Percentiles rank a stretch among this genome's conserved stretches.
Evolutionary conservation across 2,113 vertebrate genomes (phyloP).

Genomic region (Limnothrissa miodon): DNA sequence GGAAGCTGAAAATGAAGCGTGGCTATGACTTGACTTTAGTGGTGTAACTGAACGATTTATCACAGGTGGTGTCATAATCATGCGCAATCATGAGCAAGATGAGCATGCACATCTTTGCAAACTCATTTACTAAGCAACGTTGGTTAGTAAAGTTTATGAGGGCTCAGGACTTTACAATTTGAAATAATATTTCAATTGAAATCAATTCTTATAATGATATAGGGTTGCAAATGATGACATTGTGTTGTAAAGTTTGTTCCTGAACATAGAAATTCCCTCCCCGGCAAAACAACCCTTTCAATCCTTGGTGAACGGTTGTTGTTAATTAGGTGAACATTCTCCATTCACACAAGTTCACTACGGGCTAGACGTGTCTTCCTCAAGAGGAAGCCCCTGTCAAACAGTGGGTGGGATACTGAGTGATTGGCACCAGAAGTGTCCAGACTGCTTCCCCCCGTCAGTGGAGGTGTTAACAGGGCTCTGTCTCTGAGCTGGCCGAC

Average conservation of each 20-base stretch:
- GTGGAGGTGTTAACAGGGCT: conserved; percentile 28
- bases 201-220: no score
- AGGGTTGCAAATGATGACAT: no score
- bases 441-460: conserved; percentile 34
- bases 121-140: no score
- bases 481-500: conserved; percentile 20
- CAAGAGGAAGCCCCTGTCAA: conserved; percentile 44
- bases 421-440: conserved; percentile 40
- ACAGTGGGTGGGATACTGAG: conserved; percentile 44
- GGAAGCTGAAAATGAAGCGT: no score
- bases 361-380: conserved; percentile 35
- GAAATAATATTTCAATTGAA: no score
- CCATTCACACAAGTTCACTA: conserved; percentile 30
- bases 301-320: background rate
- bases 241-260: background rate
- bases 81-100: no score
- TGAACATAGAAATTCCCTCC: background rate
- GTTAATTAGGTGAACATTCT: conserved; percentile 21
- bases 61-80: no score
- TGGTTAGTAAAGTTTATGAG: no score
- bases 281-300: background rate
- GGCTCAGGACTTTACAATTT: no score
- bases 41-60: no score
- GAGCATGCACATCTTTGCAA: no score
- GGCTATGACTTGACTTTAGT: no score